A percentile compares a stretch with the other conserved stretches of the same genome.
Conservation (phyloP, 2,888 invertebrate species). For the Oegoconia quadripuncta region DNA sequence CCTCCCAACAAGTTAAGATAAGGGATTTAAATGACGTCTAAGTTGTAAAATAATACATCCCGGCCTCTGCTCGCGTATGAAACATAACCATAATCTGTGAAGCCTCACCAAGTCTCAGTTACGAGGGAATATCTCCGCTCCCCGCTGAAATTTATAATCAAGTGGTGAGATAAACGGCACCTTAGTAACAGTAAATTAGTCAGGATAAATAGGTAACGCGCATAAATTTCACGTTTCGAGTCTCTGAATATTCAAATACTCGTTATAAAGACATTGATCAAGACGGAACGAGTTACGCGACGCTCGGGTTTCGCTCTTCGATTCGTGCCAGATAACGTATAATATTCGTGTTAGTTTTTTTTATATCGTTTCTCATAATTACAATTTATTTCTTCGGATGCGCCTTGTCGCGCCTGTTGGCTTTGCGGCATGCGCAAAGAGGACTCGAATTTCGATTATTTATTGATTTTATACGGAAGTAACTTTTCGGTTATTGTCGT, state of each 20-base stretch:
- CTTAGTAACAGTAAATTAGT: slow-evolving; percentile 49
- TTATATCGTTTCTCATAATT: slow-evolving; percentile 41
- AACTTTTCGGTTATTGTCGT: no score
- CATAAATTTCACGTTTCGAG: slow-evolving; percentile 34
- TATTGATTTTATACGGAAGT: slow-evolving; percentile 15
- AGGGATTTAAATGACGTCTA: slow-evolving; percentile 22
- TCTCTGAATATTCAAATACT: slow-evolving; percentile 37
- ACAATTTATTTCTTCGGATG: slow-evolving; percentile 43
- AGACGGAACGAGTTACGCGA: slow-evolving; percentile 37
- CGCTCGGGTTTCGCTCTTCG: slow-evolving; percentile 34
- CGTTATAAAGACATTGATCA: slow-evolving; percentile 55
- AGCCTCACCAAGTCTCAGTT: slow-evolving; percentile 36
- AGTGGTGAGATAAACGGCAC: slow-evolving; percentile 44
- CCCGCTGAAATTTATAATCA: slow-evolving; percentile 37
- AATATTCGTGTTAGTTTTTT: slow-evolving; percentile 26
- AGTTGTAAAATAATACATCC: slow-evolving; percentile 32
- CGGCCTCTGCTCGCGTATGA: slow-evolving; percentile 31
- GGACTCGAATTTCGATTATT: slow-evolving; percentile 29
- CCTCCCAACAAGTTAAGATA: slow-evolving; percentile 25
- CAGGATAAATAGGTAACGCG: slow-evolving; percentile 40
- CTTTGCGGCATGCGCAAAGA: slow-evolving; percentile 23
- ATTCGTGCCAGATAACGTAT: slow-evolving; percentile 36
- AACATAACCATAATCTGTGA: slow-evolving; percentile 47
- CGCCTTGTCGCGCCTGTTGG: slow-evolving; percentile 29
- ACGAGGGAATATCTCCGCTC: slow-evolving; percentile 40